Base-by-base conservation (phyloP, 2,888 invertebrate genomes). In the Dendrolimus pini region DNA sequence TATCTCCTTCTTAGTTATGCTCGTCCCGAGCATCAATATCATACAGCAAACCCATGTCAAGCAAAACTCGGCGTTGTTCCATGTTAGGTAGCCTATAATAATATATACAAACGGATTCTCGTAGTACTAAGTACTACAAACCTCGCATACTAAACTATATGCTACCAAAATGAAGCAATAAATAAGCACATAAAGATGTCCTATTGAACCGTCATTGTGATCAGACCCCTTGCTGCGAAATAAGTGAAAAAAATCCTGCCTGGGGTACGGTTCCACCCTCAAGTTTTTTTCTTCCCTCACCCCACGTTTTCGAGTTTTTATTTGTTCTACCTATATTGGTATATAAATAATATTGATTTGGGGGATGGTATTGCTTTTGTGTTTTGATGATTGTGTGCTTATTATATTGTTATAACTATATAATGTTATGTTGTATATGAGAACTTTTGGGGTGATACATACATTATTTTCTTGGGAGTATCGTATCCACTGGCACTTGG, bases 291-390 rank as follows among this genome's bases (percentile, higher is more conserved):
- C 56, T 54, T 68, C 65, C 65, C 60, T 77, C 83, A 83, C 83
- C 83, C 85, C 74, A 77, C 47, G 72, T 67, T 74, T 74, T 71
- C 70, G 70, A 71, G 71, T 71, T 75, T 66, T 76, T 78, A 70
- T 78, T 74, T 74, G 64, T 70, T 55, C 68, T 78, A 47, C 47
- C 12, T 12, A 47, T 47, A 83, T 85, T 81, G 80, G 83, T 81
- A 85, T 68, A 82, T 85, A 78, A 82, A 79, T 72, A 68, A 65
- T 84, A 83, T 85, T 70, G 85, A 83, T 84, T 82, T 64, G 60
- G 62, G 58, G 56, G 62, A 53, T 56, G 59, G 58, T 55, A 56
- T 65, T 62, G 59, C 67, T 9, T 47, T 47, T 47, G 12, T 47
- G 12, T 47, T 47, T 9, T 12, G 2, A 12, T 2, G 2, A 47